phyloP scores from a whole-genome alignment of 2,888 invertebrate species.

The Patella caerulea region DNA sequence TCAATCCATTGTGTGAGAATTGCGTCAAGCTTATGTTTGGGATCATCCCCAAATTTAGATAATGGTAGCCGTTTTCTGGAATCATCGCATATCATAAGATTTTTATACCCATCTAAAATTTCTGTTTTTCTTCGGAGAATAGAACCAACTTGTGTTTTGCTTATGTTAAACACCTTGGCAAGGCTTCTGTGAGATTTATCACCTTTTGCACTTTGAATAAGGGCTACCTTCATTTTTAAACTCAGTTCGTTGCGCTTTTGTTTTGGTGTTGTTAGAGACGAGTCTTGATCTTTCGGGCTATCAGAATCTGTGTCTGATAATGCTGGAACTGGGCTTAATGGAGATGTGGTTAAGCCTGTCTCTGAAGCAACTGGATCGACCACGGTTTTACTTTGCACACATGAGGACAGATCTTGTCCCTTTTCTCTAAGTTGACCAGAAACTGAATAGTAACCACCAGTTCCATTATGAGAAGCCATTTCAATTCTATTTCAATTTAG shows the following conservation, averaged over 20 bases:
- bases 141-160: conserved; percentile 25
- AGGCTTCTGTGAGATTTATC: conserved; percentile 25
- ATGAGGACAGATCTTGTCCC: too few relatives aligned
- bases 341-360: too few relatives aligned
- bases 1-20: conserved; percentile 23
- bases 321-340: too few relatives aligned
- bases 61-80: background rate
- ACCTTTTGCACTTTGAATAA: conserved; percentile 21
- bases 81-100: background rate
- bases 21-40: conserved; percentile 10
- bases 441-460: too few relatives aligned
- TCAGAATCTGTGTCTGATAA: too few relatives aligned
- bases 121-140: conserved; percentile 28
- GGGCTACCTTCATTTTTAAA: conserved; percentile 25
- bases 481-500: too few relatives aligned
- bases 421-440: too few relatives aligned
- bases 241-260: conserved; percentile 20
- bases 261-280: too few relatives aligned
- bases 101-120: conserved; percentile 21
- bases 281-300: too few relatives aligned
- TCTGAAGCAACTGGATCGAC: too few relatives aligned
- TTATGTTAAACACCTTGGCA: conserved; percentile 24
- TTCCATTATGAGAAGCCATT: too few relatives aligned
- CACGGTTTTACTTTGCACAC: too few relatives aligned
- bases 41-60: conserved; percentile 3